Conservation (phyloP, 2,797 vertebrate genomes). For the Hirundo rustica region DNA sequence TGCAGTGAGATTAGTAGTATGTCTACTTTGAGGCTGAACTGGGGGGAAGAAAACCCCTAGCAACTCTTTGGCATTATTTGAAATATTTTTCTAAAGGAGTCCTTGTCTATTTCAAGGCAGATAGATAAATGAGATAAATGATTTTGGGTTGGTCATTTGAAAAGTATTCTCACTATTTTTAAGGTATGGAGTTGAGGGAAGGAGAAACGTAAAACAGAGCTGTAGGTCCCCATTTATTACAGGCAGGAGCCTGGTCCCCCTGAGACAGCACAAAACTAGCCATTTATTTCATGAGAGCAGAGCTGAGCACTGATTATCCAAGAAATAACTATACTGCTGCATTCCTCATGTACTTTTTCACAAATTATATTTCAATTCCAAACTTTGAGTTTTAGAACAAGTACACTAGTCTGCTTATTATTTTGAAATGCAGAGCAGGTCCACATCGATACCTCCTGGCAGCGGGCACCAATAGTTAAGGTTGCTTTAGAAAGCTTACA, state of each 20-base stretch:
- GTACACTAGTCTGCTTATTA: neutral
- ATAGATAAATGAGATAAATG: neutral
- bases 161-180: neutral
- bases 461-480: neutral
- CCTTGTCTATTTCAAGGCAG: neutral
- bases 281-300: neutral
- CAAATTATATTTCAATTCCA: neutral
- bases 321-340: neutral
- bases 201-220: neutral
- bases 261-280: neutral
- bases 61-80: neutral
- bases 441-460: neutral
- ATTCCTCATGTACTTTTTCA: neutral
- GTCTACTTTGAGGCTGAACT: neutral
- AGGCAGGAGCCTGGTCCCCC: neutral
- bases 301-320: neutral
- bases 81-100: neutral
- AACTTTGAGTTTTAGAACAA: neutral
- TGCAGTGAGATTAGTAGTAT: neutral
- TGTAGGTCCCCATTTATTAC: neutral
- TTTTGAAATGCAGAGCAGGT: neutral
- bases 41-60: rapidly evolving
- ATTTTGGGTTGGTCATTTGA: neutral
- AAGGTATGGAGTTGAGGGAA: neutral
- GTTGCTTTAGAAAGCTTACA: neutral